Evolutionary conservation across 2,113 vertebrate genomes (phyloP).

Genomic region (Serilophus lunatus): DNA sequence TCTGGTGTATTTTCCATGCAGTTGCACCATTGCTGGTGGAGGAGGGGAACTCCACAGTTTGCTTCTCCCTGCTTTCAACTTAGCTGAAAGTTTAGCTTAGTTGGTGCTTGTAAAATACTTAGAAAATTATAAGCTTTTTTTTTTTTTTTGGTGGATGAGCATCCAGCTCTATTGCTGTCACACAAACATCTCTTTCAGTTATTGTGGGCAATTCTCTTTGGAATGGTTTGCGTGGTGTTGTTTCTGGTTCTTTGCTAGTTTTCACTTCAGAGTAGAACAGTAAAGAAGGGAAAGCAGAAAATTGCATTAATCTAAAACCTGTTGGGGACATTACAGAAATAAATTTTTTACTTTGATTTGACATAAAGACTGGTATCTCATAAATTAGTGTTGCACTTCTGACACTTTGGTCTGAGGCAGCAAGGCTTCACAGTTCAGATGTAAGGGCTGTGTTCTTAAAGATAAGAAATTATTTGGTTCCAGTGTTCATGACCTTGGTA

Average conservation of each 20-base stretch:
- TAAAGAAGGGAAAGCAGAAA: neutral
- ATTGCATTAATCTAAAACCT: neutral
- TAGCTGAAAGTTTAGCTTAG: neutral
- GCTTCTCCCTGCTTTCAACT: neutral
- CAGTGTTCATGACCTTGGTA: neutral
- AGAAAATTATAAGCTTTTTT: neutral
- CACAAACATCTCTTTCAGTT: neutral
- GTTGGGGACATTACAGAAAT: neutral
- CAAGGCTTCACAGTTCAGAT: neutral
- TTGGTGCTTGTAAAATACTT: neutral
- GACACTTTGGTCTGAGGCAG: neutral
- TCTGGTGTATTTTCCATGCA: neutral
- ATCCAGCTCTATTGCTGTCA: neutral
- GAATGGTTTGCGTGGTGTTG: neutral
- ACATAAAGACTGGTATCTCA: too few relatives aligned
- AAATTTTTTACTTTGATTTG: neutral
- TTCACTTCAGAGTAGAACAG: neutral
- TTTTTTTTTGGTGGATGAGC: neutral
- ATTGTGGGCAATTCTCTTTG: accelerated
- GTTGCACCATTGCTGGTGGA: neutral
- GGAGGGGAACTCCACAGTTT: neutral
- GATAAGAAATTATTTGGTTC: neutral
- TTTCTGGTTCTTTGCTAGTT: neutral
- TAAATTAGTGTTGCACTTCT: neutral
- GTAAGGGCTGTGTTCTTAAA: neutral